Base-by-base conservation (phyloP, 2,888 invertebrate species). In the Branchellion lobata region DNA sequence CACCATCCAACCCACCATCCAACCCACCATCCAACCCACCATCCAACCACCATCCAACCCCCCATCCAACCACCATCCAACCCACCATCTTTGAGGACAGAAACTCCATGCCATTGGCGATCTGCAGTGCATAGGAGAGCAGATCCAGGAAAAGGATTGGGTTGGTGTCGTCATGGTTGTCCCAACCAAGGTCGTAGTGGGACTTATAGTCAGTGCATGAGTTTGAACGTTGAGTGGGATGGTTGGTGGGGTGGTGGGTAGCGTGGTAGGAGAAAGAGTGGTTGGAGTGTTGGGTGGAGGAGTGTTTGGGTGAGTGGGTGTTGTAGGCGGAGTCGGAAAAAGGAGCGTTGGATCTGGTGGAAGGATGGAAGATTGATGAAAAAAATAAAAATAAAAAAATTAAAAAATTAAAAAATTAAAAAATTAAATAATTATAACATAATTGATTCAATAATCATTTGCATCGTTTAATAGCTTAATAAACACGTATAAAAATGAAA, bases 61-160 rank as follows among this genome's bases (percentile, higher is more conserved):
- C n/a, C n/a, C n/a, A n/a, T n/a, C n/a, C n/a, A n/a, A n/a, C n/a
- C n/a, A n/a, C 40, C 5, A 14, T 40, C 40, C 5, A 14, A 40
- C 65, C 34, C 88, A 94, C 94, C 88, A 95, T 91, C 88, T 94
- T 92, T 0, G 96, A 95, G 1, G 96, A 93, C 83, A 99, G 90
- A 88, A 98, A 99, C 83, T 97, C 95, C 98, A 99, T 99, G 81
- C 99, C 99, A 80, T 94, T 90, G 0, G 98, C 96, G 1, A 98
- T 93, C 90, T 99, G 98, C 87, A 93, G 96, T 0, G 96, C 94
- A 87, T 96, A 99, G 1, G 95, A 95, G 5, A 97, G 94, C 79
- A 99, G 90, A 88, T 97, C 95, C 14, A 57, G 86, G 95, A 95
- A 85, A 95, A 94, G 21, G 94, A 94, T 14, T 96, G 1, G 33